Percentiles rank a stretch among this genome's conserved stretches.
These are phyloP conservation scores for Drosophila sulfurigaster DNA, from an alignment of 1,140 invertebrate genomes.

Conservation along the genomic window DNA sequence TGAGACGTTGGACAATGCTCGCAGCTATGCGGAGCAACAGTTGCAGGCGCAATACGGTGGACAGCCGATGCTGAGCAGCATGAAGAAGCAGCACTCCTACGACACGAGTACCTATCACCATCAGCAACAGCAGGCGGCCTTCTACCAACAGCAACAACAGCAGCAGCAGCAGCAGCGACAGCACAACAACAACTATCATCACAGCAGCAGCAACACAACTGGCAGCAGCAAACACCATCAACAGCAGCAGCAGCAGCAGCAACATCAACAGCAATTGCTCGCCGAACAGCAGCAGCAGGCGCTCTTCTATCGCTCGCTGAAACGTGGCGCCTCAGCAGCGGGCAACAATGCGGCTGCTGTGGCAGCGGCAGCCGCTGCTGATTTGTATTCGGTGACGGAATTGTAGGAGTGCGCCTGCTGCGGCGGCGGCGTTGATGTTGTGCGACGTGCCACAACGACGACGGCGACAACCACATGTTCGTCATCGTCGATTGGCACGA, in stretches of 20 bases:
- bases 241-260: conserved; percentile 66
- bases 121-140: conserved; percentile 62
- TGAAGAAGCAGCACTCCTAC: conserved; percentile 82
- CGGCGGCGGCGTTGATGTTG: conserved; percentile 84
- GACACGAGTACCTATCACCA: conserved; percentile 76
- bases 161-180: conserved; percentile 56
- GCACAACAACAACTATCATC: conserved; percentile 73
- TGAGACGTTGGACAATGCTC: conserved; percentile 79
- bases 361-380: conserved; percentile 24
- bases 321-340: conserved; percentile 47
- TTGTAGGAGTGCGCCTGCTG: conserved; percentile 85
- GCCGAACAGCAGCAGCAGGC: conserved; percentile 69
- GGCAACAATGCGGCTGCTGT: background rate
- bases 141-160: conserved; percentile 61
- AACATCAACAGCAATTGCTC: conserved; percentile 60
- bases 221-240: conserved; percentile 54
- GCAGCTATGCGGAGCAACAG: conserved; percentile 73
- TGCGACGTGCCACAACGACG: conserved; percentile 61
- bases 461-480: conserved; percentile 27
- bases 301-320: conserved; percentile 79
- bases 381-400: conserved; percentile 82
- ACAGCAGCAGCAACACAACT: conserved; percentile 9
- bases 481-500: conserved; percentile 38
- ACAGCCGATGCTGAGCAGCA: conserved; percentile 58
- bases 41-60: conserved; percentile 52